A percentile compares a stretch with the other conserved stretches of the same genome.
Conservation (phyloP, 2,888 invertebrate species). For the Clitarchus hookeri region DNA sequence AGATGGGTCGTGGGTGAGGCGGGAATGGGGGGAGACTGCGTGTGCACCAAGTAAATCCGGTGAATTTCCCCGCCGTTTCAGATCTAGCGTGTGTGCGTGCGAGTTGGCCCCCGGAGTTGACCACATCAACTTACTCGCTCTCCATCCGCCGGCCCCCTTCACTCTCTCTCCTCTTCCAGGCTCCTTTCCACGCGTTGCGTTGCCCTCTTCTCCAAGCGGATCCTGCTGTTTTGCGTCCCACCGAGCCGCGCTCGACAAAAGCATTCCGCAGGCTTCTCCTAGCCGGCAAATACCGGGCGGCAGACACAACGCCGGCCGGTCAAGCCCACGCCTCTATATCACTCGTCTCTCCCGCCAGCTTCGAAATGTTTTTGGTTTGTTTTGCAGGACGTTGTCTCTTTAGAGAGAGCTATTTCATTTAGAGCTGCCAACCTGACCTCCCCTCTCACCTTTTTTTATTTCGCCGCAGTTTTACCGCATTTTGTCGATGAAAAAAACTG, state of each 20-base stretch:
- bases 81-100: not conserved
- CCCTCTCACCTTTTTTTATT: no score
- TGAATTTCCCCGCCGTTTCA: not conserved
- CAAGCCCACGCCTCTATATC: not conserved
- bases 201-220: not conserved
- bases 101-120: not conserved
- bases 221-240: not conserved
- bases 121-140: slow-evolving; percentile 21
- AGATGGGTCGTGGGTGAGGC: not conserved
- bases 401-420: no score
- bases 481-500: no score
- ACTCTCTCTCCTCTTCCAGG: not conserved
- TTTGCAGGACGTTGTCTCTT: no score
- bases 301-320: not conserved
- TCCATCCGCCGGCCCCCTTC: not conserved
- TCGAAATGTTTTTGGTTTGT: not conserved
- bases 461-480: no score
- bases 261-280: not conserved
- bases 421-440: no score
- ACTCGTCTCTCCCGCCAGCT: not conserved
- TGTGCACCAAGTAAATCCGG: not conserved
- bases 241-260: not conserved
- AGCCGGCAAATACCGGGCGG: not conserved
- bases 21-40: not conserved
- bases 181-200: not conserved